Evolutionary conservation across 2,113 vertebrate genomes (phyloP), one percentile per base, ranked within the genome.

Genomic region (Sula dactylatra): DNA sequence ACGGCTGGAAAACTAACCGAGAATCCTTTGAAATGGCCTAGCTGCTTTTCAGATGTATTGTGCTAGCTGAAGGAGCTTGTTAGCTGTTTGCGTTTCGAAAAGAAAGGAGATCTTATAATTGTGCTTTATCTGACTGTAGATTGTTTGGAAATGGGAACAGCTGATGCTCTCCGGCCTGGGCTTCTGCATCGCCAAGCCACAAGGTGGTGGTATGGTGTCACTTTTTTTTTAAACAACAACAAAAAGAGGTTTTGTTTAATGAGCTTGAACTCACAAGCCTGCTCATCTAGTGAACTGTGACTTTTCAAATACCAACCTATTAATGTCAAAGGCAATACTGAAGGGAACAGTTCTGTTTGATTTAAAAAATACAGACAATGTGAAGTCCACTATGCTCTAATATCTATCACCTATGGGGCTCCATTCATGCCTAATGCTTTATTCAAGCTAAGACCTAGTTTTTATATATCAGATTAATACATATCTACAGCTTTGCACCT

Each of bases 291-390:
- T 98, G 98, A 98, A 98, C 98, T 98, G 98, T 98, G 98, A 98
- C 98, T 98, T 98, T 99, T 99, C 99, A 98, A 98, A 99, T 99
- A 99, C 98, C 98, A 99, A 98, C 99, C 99, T 99, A 99, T 99
- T 99, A 99, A 99, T 99, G 99, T 99, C 99, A 99, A 99, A 99
- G 98, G 98, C 98, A 98, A 99, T 99, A 98, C 99, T 99, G 99
- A 98, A 98, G 98, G 99, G 99, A 99, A 99, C 99, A 98, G 98
- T 98, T 98, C 98, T 98, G 98, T 99, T 98, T 98, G 98, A 99
- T 99, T 99, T 99, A 99, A 99, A 99, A 99, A 99, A 99, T 98
- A 99, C 98, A 99, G 99, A 99, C 98, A 98, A 99, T 98, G 98
- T 98, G 99, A 99, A 99, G 99, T 99, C 98, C 99, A 99, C 98